phyloP scores from a whole-genome alignment of 2,888 invertebrate species.

The Osmoderma eremita region DNA sequence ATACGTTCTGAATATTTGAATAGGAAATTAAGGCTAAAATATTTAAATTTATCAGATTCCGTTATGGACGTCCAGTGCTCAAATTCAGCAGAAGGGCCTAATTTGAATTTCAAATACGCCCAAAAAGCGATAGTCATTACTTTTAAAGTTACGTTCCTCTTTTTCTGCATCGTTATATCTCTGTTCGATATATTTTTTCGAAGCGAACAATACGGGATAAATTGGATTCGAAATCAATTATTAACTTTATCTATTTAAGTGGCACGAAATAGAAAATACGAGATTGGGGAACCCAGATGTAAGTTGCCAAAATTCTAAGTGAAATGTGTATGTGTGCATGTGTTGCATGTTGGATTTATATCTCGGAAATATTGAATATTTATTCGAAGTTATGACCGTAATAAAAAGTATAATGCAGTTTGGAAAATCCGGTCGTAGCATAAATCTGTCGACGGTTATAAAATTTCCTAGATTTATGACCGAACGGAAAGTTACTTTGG shows the following conservation, averaged over 20 bases:
- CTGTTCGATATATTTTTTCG: conserved; percentile 1
- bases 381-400: conserved; percentile 26
- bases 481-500: conserved; percentile 4
- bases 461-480: conserved; percentile 33
- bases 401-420: conserved; percentile 28
- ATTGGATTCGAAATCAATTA: too few species aligned
- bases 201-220: too few species aligned
- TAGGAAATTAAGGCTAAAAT: conserved; percentile 36
- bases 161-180: conserved; percentile 6
- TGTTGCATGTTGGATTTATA: conserved; percentile 7
- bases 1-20: conserved; percentile 37
- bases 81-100: conserved; percentile 35
- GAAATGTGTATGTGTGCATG: too few species aligned
- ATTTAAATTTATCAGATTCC: conserved; percentile 37
- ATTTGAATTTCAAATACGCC: conserved; percentile 37
- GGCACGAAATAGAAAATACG: too few species aligned
- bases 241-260: too few species aligned
- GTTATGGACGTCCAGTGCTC: conserved; percentile 33
- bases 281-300: too few species aligned
- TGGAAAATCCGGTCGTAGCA: conserved; percentile 19
- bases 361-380: conserved; percentile 23
- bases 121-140: conserved; percentile 33
- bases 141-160: conserved; percentile 15
- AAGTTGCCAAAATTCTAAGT: too few species aligned
- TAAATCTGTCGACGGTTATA: conserved; percentile 35